phyloP scores from a whole-genome alignment of 2,797 vertebrate genomes.

The Eleutherodactylus coqui region DNA sequence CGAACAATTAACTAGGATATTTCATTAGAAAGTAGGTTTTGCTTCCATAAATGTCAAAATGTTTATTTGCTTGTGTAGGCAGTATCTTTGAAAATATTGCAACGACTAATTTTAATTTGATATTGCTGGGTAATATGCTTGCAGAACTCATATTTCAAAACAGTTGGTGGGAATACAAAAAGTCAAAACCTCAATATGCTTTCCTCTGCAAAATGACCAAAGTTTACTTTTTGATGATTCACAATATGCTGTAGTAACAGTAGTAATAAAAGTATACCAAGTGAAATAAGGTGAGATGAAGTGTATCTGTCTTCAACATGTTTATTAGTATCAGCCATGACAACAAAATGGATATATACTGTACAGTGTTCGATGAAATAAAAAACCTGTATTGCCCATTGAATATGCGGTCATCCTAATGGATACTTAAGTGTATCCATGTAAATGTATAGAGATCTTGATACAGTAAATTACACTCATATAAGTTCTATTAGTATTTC shows the following conservation, averaged over 20 bases:
- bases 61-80: slow-evolving; percentile 47
- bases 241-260: neutral
- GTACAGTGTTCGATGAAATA: neutral
- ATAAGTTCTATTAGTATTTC: neutral
- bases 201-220: slow-evolving; percentile 48
- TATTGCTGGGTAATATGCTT: slow-evolving; percentile 35
- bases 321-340: neutral
- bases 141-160: slow-evolving; percentile 51
- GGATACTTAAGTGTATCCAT: neutral
- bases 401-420: neutral
- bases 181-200: slow-evolving; percentile 43
- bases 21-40: slow-evolving; percentile 54
- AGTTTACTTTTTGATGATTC: slow-evolving; percentile 52
- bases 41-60: slow-evolving; percentile 53
- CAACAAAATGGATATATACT: neutral
- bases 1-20: slow-evolving; percentile 41
- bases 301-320: neutral
- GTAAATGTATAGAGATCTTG: neutral
- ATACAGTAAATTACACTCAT: neutral
- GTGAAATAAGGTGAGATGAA: neutral
- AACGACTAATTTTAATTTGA: slow-evolving; percentile 52
- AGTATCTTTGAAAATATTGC: slow-evolving; percentile 53
- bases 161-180: slow-evolving; percentile 56
- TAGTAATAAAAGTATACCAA: slow-evolving; percentile 18
- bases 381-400: neutral